phyloP scores from a whole-genome alignment of 2,797 vertebrate genomes.

The Gallinago stenura region DNA sequence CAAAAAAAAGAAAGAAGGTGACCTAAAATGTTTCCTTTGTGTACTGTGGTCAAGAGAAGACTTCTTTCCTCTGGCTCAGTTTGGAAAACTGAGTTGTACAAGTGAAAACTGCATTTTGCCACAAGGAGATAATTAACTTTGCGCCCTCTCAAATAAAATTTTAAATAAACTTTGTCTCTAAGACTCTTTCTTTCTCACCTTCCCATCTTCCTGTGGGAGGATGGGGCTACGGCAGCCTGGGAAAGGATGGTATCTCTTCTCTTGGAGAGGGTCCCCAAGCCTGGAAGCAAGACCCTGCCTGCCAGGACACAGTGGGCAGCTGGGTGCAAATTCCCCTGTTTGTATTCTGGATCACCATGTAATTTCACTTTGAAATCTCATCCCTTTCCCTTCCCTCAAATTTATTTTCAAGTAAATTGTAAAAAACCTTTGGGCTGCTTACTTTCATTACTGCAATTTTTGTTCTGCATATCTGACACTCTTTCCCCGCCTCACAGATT shows the following conservation, averaged over 20 bases:
- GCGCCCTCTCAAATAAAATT: background rate
- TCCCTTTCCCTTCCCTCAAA: too few species aligned
- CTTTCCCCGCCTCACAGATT: background rate
- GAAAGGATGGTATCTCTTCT: background rate
- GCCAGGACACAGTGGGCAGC: background rate
- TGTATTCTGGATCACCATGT: too few species aligned
- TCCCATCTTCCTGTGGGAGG: background rate
- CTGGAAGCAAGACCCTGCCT: background rate
- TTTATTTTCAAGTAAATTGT: background rate
- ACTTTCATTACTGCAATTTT: background rate
- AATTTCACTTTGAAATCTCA: background rate
- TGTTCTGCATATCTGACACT: background rate
- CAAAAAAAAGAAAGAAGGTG: background rate
- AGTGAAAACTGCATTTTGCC: background rate
- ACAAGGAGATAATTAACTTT: background rate
- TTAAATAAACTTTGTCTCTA: background rate
- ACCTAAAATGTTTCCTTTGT: background rate
- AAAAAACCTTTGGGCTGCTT: background rate
- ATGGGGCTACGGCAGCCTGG: accelerated
- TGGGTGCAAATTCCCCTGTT: background rate
- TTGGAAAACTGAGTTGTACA: background rate
- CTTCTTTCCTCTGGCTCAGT: background rate
- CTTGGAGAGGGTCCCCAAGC: too few species aligned
- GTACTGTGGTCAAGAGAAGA: background rate
- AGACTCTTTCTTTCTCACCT: background rate